Evolutionary conservation across 2,797 vertebrate genomes (phyloP).

Genomic region (Arrhamphus sclerolepis): DNA sequence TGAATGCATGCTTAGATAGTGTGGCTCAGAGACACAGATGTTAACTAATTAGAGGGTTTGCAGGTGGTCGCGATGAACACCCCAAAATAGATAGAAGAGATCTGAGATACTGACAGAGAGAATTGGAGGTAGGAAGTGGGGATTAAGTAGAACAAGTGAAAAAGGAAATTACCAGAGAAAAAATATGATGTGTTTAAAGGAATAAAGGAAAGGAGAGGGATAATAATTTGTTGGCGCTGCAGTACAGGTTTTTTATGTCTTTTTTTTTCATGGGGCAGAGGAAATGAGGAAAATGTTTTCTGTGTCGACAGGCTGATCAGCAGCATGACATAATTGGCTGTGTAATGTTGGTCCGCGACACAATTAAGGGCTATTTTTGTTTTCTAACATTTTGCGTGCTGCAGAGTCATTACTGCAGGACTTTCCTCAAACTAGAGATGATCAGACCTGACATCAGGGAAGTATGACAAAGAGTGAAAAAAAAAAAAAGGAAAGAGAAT

Average conservation of each 20-base stretch:
- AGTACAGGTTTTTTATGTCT: conserved; percentile 12
- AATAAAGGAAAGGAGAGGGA: conserved; percentile 13
- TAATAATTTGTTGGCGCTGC: conserved; percentile 16
- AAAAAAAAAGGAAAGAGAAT: conserved; percentile 15
- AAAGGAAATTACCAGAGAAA: conserved; percentile 25
- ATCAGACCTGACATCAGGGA: conserved; percentile 38
- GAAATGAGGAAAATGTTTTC: conserved; percentile 22
- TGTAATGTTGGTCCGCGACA: conserved; percentile 29
- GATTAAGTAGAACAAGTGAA: conserved; percentile 23
- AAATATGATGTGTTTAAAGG: conserved; percentile 19
- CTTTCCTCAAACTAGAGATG: conserved; percentile 23
- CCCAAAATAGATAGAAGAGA: conserved; percentile 74
- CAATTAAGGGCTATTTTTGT: conserved; percentile 44
- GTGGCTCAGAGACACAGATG: conserved; percentile 81
- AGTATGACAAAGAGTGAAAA: conserved; percentile 21
- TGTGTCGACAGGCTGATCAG: conserved; percentile 25
- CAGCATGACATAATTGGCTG: conserved; percentile 31
- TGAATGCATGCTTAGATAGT: conserved; percentile 59
- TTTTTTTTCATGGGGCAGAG: conserved; percentile 22
- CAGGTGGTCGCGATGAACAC: conserved; percentile 78
- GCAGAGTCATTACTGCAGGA: conserved; percentile 17
- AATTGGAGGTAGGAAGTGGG: conserved; percentile 9
- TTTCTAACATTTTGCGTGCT: conserved; percentile 34
- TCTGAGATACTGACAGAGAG: conserved; percentile 50
- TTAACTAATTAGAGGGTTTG: conserved; percentile 84